Evolutionary conservation across 2,113 vertebrate species (phyloP).

Genomic region (Rissa tridactyla): DNA sequence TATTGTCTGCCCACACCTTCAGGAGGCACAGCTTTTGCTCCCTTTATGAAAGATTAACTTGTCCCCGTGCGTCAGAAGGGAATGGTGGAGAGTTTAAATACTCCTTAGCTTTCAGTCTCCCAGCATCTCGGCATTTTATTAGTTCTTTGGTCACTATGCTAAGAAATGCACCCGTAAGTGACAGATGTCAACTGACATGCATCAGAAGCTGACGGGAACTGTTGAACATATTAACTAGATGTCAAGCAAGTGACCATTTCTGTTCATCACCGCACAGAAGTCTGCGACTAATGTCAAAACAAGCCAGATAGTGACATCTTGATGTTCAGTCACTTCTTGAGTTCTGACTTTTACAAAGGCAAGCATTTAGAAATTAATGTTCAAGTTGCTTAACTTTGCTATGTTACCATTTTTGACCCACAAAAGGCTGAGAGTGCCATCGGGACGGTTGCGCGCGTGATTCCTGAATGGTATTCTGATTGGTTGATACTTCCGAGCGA

Average conservation of each 20-base stretch:
- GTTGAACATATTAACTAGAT: not conserved
- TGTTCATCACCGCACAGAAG: not conserved
- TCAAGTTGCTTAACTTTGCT: not conserved
- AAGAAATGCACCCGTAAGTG: not conserved
- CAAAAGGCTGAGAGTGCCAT: not conserved
- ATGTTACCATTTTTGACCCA: not conserved
- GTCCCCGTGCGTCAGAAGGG: not conserved
- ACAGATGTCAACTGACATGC: not conserved
- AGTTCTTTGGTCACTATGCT: not conserved
- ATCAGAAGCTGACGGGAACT: not conserved
- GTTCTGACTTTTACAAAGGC: not conserved
- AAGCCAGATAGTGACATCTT: not conserved
- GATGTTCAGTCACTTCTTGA: not conserved
- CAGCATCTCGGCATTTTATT: not conserved
- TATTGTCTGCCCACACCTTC: conserved; percentile 5
- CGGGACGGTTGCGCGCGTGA: not conserved
- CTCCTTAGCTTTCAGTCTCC: not conserved
- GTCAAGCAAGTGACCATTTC: not conserved
- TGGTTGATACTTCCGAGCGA: not conserved
- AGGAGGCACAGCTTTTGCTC: not conserved
- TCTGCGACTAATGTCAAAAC: not conserved
- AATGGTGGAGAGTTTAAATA: not conserved
- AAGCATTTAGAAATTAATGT: not conserved
- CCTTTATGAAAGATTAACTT: not conserved
- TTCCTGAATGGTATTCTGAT: not conserved